Percentiles rank a stretch among this genome's conserved stretches.
Evolutionary conservation across 1,140 invertebrate species (phyloP).

Genomic region (Bathynomus jamesi): DNA sequence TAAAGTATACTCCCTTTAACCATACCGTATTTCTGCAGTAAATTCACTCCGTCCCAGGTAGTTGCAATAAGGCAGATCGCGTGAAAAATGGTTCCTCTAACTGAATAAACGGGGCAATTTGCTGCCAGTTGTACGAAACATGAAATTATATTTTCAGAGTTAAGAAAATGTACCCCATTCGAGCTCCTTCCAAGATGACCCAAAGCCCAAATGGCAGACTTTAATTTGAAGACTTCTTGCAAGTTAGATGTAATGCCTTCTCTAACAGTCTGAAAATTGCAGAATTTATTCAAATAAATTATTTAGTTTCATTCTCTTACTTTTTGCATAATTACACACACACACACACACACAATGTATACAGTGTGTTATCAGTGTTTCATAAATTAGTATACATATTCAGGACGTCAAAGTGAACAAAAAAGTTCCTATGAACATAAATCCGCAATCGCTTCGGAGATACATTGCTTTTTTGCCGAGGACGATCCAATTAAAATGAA

Average conservation of each 20-base stretch:
- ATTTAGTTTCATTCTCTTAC: no score
- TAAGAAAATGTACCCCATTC: conserved; percentile 62
- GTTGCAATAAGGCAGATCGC: conserved; percentile 72
- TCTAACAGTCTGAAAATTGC: conserved; percentile 17
- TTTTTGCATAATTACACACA: no score
- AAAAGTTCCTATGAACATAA: no score
- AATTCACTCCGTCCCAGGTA: conserved; percentile 67
- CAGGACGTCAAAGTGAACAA: no score
- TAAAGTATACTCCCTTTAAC: no score
- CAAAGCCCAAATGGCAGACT: conserved; percentile 81
- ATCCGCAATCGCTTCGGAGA: no score
- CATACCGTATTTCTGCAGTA: conserved; percentile 27
- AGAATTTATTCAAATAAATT: neutral
- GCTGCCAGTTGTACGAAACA: conserved; percentile 62
- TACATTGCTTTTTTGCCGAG: no score
- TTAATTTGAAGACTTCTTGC: conserved; percentile 49
- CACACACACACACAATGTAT: no score
- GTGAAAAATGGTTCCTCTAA: conserved; percentile 82
- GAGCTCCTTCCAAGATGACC: conserved; percentile 70
- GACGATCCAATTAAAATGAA: no score
- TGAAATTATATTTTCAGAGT: conserved; percentile 52
- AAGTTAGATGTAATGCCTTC: conserved; percentile 12
- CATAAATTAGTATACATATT: no score
- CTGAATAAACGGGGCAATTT: conserved; percentile 68
- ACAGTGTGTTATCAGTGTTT: no score